Base-by-base conservation (phyloP, 2,113 vertebrate species). In the Hemiscyllium ocellatum region DNA sequence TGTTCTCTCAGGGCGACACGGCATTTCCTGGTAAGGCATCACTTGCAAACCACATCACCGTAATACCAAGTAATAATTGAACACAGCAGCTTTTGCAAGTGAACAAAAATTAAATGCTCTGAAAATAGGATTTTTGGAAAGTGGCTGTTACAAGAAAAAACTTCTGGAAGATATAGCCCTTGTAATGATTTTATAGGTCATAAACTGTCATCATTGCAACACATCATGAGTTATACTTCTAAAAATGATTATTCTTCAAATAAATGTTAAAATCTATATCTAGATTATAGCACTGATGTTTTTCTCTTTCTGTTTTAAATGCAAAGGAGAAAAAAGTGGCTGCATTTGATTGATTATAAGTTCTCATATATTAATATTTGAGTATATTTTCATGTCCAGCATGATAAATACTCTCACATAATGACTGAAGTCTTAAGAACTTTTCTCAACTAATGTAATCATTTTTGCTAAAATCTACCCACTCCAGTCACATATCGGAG, bases 11-110 rank as follows among this genome's bases (percentile, higher is more conserved):
- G 68, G 94, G 47, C 47, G 69, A 76, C 61, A 5, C 94, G 72
- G 94, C 66, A 95, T 95, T 95, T 95, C 68, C 66, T 52, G 24
- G 69, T 95, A 95, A 95, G 42, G 70, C 94, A 95, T 95, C 94
- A 61, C 56, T 91, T 91, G 87, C 87, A 91, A 91, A 91, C 65
- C 87, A 68, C 89, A 95, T 76, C 68, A 95, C 72, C 69, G 4
- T 72, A 68, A 72, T 33, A 94, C 47, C 69, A 94, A 90, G 87
- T 90, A 93, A 93, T 93, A 93, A 93, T 70, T 95, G 94, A 69
- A 95, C 52, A 42, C 24, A 72, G 42, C 68, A 72, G 47, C 93
- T 95, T 95, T 15, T 52, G 37, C 68, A 94, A 10, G 29, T 68
- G 52, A 95, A 26, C 52, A 52, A 95, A 52, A 76, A 50, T 52